These are phyloP conservation scores for Crocuta crocuta DNA, from an alignment of 2,113 vertebrate genomes.

Conservation along the genomic window DNA sequence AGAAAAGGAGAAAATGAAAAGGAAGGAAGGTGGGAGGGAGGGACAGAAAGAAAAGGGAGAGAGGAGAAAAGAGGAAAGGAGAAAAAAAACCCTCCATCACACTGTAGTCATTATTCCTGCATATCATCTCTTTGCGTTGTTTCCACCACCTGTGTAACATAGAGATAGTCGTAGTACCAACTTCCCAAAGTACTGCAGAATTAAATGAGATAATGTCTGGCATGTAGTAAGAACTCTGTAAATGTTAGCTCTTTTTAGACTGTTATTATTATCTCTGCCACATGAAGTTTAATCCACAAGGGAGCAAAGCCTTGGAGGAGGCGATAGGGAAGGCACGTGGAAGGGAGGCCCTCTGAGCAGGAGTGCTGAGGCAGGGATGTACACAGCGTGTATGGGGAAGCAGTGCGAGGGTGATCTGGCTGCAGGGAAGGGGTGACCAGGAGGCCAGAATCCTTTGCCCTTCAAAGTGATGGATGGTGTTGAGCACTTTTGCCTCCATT, in stretches of 20 bases:
- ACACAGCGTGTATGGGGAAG: background rate
- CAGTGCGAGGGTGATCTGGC: background rate
- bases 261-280: background rate
- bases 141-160: background rate
- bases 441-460: background rate
- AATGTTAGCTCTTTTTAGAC: background rate
- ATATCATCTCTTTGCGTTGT: background rate
- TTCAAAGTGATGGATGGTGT: background rate
- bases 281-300: background rate
- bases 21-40: background rate
- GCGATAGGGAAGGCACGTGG: background rate
- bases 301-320: background rate
- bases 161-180: background rate
- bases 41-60: background rate
- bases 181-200: background rate
- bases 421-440: background rate
- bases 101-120: background rate
- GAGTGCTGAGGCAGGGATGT: background rate
- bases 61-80: fast-evolving
- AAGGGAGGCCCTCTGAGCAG: background rate
- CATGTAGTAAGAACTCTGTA: background rate
- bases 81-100: no score
- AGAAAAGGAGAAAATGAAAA: no score
- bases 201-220: background rate
- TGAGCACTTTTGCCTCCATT: background rate